Evolutionary conservation across 2,113 vertebrate genomes (phyloP).

Genomic region (Mustelus asterias): DNA sequence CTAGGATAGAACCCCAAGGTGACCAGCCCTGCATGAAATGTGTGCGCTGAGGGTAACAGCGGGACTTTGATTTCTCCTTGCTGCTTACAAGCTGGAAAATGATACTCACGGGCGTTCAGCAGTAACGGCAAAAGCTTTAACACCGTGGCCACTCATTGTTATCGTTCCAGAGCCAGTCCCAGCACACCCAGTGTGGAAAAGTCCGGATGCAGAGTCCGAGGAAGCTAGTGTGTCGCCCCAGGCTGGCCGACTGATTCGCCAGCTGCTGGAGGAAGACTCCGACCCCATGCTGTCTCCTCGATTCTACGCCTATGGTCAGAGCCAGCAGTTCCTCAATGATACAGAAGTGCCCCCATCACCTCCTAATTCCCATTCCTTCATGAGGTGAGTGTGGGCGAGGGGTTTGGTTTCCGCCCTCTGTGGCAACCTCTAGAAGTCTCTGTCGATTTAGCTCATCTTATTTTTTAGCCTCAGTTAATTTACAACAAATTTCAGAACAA

Average conservation of each 20-base stretch:
- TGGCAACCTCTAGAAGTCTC: not conserved
- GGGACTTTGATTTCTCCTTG: too few relatives aligned
- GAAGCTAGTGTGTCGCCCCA: slow-evolving; percentile 83
- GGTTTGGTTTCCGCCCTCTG: not conserved
- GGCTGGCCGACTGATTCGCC: slow-evolving; percentile 75
- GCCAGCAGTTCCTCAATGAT: slow-evolving; percentile 88
- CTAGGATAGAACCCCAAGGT: not conserved
- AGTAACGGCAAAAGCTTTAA: not conserved
- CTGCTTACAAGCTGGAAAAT: not conserved
- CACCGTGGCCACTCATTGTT: not conserved
- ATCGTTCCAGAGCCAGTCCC: slow-evolving; percentile 71
- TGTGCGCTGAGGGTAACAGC: not conserved
- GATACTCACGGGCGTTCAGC: not conserved
- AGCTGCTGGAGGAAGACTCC: slow-evolving; percentile 80
- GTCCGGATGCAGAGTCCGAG: slow-evolving; percentile 69
- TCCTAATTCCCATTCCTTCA: slow-evolving; percentile 88
- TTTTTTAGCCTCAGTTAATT: too few relatives aligned
- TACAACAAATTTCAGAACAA: not conserved
- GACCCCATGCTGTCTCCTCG: slow-evolving; percentile 95
- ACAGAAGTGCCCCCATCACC: slow-evolving; percentile 95
- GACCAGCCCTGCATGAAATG: too few relatives aligned
- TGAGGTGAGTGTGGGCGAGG: slow-evolving; percentile 65
- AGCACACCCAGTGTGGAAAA: slow-evolving; percentile 73
- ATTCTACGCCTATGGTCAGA: slow-evolving; percentile 84
- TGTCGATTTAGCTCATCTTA: not conserved